Evolutionary conservation across 2,888 invertebrate genomes (phyloP), one percentile per base, ranked within the genome.

Genomic region (Eurytoma adleriae): DNA sequence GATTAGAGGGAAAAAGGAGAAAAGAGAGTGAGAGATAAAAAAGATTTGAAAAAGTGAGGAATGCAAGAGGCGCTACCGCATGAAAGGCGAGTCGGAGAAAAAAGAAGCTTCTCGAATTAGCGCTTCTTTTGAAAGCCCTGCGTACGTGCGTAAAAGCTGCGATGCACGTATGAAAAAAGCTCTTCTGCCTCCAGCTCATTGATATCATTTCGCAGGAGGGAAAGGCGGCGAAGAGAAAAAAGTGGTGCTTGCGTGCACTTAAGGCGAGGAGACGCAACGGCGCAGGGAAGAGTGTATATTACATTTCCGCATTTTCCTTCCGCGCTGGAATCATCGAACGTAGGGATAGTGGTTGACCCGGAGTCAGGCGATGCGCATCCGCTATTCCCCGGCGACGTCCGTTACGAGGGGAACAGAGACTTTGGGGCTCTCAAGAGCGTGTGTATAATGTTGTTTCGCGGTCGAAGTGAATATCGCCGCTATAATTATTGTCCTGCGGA

Each of bases 141-240:
- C 70, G 64, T 67, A 69, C 67, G 69, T 68, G 69, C 77, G 64
- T 69, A 76, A 76, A 77, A 59, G 56, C 54, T 40, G 61, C 12
- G 54, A 40, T 61, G 18, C 59, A 67, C 54, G 68, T 14, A 54
- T 73, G 57, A 57, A 62, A 68, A 40, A 69, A 74, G 64, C 52
- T 67, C 52, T 40, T 40, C 40, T 40, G 40, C 3, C 24, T 62
- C 50, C 24, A 4, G 52, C 40, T 20, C 50, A 16, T 24, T 18
- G 59, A 79, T 68, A 79, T 68, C 40, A 64, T 66, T 74, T 66
- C 52, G 75, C 13, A 20, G n/a, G 56, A 40, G 56, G 70, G 27
- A 24, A 68, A 20, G 54, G 5, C 40, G 30, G 30, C 57, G 70
- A 18, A 52, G 18, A 13, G 59, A 59, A 20, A 14, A 59, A 56